Evolutionary conservation across 2,797 vertebrate species (phyloP).

Genomic region (Rhinichthys osculus): DNA sequence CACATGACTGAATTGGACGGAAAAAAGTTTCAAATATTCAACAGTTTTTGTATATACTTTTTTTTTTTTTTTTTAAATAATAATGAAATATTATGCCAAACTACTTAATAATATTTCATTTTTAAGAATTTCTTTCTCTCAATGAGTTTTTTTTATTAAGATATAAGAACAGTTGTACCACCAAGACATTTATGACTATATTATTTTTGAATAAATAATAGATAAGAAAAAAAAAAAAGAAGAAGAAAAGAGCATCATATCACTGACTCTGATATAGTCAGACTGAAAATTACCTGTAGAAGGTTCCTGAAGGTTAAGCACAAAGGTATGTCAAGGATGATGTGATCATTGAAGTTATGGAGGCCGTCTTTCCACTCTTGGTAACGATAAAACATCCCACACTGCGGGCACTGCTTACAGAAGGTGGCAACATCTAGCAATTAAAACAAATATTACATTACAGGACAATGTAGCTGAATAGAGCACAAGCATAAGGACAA

Average conservation of each 20-base stretch:
- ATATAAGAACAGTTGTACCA: background rate
- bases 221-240: background rate
- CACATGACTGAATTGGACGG: too few species aligned
- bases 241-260: background rate
- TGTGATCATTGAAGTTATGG: slow-evolving; percentile 45
- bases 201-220: background rate
- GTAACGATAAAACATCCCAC: slow-evolving; percentile 43
- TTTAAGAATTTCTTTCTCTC: background rate
- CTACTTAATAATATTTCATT: background rate
- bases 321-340: slow-evolving; percentile 35
- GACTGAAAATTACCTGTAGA: slow-evolving; percentile 37
- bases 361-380: slow-evolving; percentile 43
- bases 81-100: background rate
- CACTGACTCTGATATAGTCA: background rate
- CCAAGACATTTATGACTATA: background rate
- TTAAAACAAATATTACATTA: background rate
- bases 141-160: background rate
- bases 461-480: background rate
- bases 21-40: background rate
- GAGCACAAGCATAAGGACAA: background rate
- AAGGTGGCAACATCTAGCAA: slow-evolving; percentile 28
- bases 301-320: slow-evolving; percentile 38
- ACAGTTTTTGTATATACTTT: background rate
- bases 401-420: slow-evolving; percentile 38
- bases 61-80: background rate